These are phyloP conservation scores for Turdus rufiventris DNA, from an alignment of 2,113 vertebrate genomes.

Conservation along the genomic window DNA sequence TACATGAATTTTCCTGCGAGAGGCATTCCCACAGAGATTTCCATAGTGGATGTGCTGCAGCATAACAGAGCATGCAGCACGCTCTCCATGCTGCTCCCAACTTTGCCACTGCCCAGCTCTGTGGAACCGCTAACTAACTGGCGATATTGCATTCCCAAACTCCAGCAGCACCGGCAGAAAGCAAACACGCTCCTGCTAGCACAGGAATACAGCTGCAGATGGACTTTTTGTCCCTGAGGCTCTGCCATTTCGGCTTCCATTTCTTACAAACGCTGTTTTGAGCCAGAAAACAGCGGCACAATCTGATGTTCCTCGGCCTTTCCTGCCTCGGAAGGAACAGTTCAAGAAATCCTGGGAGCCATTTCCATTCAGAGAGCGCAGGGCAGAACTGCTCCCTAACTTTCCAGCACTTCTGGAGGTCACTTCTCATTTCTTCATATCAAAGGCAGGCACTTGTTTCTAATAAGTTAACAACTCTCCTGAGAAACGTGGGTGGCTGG, in stretches of 20 bases:
- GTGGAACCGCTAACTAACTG: not conserved
- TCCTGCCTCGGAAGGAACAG: conserved; percentile 3
- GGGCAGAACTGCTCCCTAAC: conserved; percentile 66
- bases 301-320: not conserved
- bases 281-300: not conserved
- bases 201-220: not conserved
- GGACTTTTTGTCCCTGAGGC: not conserved
- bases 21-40: conserved; percentile 57
- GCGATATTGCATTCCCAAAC: not conserved
- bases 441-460: conserved; percentile 75
- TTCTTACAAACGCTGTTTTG: not conserved
- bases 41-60: not conserved
- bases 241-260: not conserved
- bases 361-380: conserved; percentile 42
- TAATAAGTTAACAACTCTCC: conserved; percentile 75
- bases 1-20: conserved; percentile 23
- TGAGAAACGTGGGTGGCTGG: conserved; percentile 73
- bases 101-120: not conserved
- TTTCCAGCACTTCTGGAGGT: conserved; percentile 69
- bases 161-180: not conserved
- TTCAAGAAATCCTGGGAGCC: not conserved
- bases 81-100: not conserved
- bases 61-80: not conserved
- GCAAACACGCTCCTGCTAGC: not conserved
- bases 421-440: conserved; percentile 74